Conservation (phyloP, 1,140 invertebrate genomes). For the Mamestra configurata region DNA sequence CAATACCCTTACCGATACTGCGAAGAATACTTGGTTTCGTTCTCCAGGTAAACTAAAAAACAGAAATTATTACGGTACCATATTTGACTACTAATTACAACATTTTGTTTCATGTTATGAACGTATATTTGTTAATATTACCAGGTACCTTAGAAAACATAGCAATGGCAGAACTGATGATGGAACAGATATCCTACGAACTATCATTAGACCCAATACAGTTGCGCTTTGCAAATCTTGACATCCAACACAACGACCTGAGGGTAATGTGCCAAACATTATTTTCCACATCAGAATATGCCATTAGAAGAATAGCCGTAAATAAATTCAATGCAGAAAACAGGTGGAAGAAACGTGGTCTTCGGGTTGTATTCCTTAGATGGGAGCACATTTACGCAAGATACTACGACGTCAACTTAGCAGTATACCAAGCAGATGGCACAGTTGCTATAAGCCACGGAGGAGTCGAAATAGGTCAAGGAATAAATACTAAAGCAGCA, state of each 20-base stretch:
- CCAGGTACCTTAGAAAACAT: constrained; percentile 90
- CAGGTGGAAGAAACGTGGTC: constrained; percentile 93
- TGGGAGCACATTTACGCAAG: constrained; percentile 79
- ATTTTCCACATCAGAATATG: constrained; percentile 89
- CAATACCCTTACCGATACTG: constrained; percentile 89
- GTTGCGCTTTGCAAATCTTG: constrained; percentile 90
- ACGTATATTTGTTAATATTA: too few relatives aligned
- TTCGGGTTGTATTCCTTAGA: constrained; percentile 91
- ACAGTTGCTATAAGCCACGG: constrained; percentile 92
- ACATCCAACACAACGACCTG: constrained; percentile 72
- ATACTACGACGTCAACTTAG: constrained; percentile 89
- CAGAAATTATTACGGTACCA: background rate
- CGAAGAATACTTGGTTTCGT: constrained; percentile 89
- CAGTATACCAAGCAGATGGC: constrained; percentile 92
- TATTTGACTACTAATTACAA: background rate
- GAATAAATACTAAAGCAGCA: constrained; percentile 89
- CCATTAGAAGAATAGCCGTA: constrained; percentile 87
- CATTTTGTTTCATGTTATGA: too few relatives aligned
- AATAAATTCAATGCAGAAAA: constrained; percentile 91
- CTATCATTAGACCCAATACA: constrained; percentile 91
- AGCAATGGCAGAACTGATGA: constrained; percentile 92
- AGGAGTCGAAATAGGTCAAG: constrained; percentile 95
- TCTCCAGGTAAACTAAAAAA: constrained; percentile 88
- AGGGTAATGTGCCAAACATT: constrained; percentile 72
- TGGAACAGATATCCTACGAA: constrained; percentile 93